phyloP scores from a whole-genome alignment of 2,113 vertebrate species.

The Brachirus orientalis region DNA sequence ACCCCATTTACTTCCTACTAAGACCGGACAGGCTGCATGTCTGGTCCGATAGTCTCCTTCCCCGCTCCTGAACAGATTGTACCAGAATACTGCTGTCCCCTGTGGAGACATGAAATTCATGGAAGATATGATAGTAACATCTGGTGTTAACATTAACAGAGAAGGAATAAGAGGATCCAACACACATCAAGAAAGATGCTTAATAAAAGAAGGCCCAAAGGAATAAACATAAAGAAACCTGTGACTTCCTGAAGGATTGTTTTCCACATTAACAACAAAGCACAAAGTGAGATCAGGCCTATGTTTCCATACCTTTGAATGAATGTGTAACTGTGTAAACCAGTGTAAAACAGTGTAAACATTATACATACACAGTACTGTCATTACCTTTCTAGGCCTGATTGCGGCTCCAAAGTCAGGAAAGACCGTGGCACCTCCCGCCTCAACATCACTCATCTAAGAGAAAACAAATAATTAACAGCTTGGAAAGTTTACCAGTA shows the following conservation, averaged over 20 bases:
- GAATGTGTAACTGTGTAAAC: no score
- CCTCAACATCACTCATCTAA: conserved; percentile 97
- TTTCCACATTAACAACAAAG: not conserved
- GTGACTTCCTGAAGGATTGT: not conserved
- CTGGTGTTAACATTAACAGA: not conserved
- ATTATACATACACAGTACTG: not conserved
- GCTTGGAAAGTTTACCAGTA: no score
- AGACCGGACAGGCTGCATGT: conserved; percentile 95
- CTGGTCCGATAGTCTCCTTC: conserved; percentile 96
- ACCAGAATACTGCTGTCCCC: conserved; percentile 98
- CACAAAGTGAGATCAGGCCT: no score
- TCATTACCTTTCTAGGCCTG: conserved; percentile 90
- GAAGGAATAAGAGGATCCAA: no score
- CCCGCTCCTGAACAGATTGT: conserved; percentile 93
- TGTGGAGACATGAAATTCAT: conserved; percentile 66
- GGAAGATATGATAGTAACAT: not conserved
- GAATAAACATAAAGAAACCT: not conserved
- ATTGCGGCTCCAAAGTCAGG: conserved; percentile 95
- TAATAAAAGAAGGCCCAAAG: not conserved
- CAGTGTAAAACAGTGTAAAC: no score
- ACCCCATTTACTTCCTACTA: conserved; percentile 99
- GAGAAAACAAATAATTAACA: not conserved
- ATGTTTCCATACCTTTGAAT: no score
- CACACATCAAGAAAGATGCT: not conserved
- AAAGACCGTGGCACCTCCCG: conserved; percentile 96